Evolutionary conservation across 2,888 invertebrate genomes (phyloP).

Genomic region (Dusona sp.): DNA sequence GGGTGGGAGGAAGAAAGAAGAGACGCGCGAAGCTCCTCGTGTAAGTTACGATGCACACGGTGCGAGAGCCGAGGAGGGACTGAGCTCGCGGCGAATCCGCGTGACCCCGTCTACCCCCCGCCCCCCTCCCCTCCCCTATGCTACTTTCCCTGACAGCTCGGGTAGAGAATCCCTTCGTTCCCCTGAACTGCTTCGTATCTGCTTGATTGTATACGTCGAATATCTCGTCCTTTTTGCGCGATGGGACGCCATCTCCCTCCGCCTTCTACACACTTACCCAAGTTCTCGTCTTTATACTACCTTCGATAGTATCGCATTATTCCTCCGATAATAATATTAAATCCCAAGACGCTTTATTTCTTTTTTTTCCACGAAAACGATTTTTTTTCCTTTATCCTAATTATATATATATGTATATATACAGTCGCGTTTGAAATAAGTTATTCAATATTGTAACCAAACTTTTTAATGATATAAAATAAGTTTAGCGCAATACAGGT

Average conservation of each 20-base stretch:
- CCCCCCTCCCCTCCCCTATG: no score
- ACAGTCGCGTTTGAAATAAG: background rate
- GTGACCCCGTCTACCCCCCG: slow-evolving; percentile 69
- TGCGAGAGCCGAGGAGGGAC: slow-evolving; percentile 68
- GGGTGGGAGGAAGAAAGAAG: slow-evolving; percentile 11
- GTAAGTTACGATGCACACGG: slow-evolving; percentile 61
- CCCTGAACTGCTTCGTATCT: slow-evolving; percentile 23
- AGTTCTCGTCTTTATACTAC: background rate
- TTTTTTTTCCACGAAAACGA: background rate
- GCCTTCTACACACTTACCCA: background rate
- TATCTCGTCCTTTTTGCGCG: slow-evolving; percentile 17
- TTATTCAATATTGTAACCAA: background rate
- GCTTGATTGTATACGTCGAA: slow-evolving; percentile 5
- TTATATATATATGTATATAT: no score
- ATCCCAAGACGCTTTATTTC: background rate
- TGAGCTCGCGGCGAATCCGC: slow-evolving; percentile 68
- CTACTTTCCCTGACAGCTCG: slow-evolving; percentile 24
- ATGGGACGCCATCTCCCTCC: background rate
- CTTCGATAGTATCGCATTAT: slow-evolving; percentile 18
- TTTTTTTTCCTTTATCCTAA: no score
- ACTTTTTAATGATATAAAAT: background rate
- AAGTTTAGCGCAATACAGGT: background rate
- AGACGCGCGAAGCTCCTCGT: slow-evolving; percentile 17
- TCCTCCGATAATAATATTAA: background rate
- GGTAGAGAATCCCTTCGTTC: slow-evolving; percentile 40